Evolutionary conservation across 2,888 invertebrate species (phyloP).

Genomic region (Leptogaster cylindrica): DNA sequence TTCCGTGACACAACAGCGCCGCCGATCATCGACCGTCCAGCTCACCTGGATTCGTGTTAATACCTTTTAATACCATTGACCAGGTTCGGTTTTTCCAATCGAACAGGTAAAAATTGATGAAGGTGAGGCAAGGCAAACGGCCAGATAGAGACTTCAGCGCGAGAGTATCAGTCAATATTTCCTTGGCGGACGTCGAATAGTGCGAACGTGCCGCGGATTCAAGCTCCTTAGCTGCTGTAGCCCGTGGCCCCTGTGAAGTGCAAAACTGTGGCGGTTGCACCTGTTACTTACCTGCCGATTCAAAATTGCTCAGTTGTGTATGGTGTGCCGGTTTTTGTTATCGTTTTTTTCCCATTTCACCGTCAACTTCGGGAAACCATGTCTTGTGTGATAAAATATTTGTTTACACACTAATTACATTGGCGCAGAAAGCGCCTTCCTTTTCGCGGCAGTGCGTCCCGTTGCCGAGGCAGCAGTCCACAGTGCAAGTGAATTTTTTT

Average conservation of each 20-base stretch:
- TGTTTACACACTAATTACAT: constrained; percentile 24
- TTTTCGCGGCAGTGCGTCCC: no score
- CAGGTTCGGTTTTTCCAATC: constrained; percentile 25
- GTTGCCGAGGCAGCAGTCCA: constrained; percentile 3
- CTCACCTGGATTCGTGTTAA: constrained; percentile 15
- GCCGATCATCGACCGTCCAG: not conserved
- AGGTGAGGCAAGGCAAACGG: constrained; percentile 8
- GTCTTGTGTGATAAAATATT: constrained; percentile 34
- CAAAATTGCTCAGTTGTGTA: constrained; percentile 19
- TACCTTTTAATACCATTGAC: constrained; percentile 30
- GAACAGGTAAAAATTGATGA: constrained; percentile 28
- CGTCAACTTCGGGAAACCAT: not conserved
- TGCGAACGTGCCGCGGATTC: constrained; percentile 11
- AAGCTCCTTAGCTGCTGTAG: not conserved
- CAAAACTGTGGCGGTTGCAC: constrained; percentile 7
- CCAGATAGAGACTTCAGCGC: not conserved
- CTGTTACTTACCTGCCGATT: constrained; percentile 26
- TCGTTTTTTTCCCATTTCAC: not conserved
- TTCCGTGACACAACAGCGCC: not conserved
- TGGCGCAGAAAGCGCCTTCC: constrained; percentile 7
- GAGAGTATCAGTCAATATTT: constrained; percentile 28
- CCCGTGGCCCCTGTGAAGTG: not conserved
- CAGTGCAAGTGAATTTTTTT: not conserved
- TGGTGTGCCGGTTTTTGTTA: not conserved
- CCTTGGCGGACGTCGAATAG: constrained; percentile 10